Evolutionary conservation across 2,113 vertebrate species (phyloP).

Genomic region (Tachuris rubrigastra): DNA sequence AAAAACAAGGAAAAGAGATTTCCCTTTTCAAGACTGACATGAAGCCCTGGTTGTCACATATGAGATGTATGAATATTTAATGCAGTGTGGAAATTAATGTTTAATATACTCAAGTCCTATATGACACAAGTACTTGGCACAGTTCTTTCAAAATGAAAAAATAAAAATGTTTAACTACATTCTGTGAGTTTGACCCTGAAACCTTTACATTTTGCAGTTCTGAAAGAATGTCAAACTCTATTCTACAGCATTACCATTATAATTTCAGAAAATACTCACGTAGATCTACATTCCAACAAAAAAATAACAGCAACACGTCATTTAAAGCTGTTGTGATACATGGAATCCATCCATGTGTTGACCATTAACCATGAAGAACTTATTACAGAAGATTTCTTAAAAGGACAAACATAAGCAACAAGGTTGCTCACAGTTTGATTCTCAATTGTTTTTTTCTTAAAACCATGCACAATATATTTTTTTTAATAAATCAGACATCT

Average conservation of each 20-base stretch:
- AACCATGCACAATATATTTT: neutral
- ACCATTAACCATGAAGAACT: neutral
- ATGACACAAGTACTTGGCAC: neutral
- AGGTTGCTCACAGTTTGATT: neutral
- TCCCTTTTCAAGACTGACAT: constrained; percentile 15
- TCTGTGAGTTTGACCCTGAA: neutral
- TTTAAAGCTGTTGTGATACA: neutral
- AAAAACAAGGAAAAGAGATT: constrained; percentile 19
- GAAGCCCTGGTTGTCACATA: neutral
- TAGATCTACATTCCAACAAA: neutral
- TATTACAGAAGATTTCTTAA: neutral
- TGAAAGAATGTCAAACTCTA: neutral
- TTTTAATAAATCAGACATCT: neutral
- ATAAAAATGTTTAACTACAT: constrained; percentile 1
- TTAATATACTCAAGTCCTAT: constrained; percentile 13
- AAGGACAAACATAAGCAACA: neutral
- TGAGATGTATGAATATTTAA: constrained; percentile 39
- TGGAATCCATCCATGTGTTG: neutral
- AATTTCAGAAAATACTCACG: neutral
- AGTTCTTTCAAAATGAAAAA: constrained; percentile 34
- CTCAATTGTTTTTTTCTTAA: neutral
- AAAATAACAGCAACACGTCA: neutral
- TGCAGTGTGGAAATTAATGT: constrained; percentile 49
- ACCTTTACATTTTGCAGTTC: neutral
- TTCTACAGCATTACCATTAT: neutral